phyloP scores from a whole-genome alignment of 64 coral and sea anemone species.

The Trachythela sp. region DNA sequence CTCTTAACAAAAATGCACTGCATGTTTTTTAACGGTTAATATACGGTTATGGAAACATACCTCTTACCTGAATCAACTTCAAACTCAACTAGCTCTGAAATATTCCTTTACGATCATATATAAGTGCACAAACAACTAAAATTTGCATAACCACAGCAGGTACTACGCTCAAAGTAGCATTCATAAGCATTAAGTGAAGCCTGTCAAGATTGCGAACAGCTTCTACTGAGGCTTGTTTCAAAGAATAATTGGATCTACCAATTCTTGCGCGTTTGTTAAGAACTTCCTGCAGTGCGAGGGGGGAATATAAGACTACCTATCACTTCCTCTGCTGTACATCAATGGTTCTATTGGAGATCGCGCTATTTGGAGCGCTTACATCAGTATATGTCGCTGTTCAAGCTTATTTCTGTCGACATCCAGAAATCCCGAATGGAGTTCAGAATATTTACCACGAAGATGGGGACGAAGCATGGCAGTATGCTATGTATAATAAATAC shows the following conservation, averaged over 20 bases:
- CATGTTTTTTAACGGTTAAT: too few relatives aligned
- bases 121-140: not conserved
- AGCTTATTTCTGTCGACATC: constrained; percentile 4
- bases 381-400: not conserved
- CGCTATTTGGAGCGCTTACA: not conserved
- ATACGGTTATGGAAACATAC: too few relatives aligned
- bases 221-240: too few relatives aligned
- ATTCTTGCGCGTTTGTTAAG: too few relatives aligned
- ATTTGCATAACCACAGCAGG: not conserved
- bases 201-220: too few relatives aligned
- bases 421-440: not conserved
- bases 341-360: not conserved
- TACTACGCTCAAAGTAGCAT: not conserved
- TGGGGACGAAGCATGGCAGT: not conserved
- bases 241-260: too few relatives aligned
- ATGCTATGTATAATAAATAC: constrained; percentile 20
- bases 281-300: too few relatives aligned
- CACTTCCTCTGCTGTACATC: too few relatives aligned
- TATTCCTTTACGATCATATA: not conserved
- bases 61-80: too few relatives aligned
- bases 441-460: not conserved
- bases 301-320: too few relatives aligned
- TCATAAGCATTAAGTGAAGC: not conserved
- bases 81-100: not conserved
- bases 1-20: too few relatives aligned